Evolutionary conservation across 2,113 vertebrate genomes (phyloP).

Genomic region (Todiramphus saurophagus): DNA sequence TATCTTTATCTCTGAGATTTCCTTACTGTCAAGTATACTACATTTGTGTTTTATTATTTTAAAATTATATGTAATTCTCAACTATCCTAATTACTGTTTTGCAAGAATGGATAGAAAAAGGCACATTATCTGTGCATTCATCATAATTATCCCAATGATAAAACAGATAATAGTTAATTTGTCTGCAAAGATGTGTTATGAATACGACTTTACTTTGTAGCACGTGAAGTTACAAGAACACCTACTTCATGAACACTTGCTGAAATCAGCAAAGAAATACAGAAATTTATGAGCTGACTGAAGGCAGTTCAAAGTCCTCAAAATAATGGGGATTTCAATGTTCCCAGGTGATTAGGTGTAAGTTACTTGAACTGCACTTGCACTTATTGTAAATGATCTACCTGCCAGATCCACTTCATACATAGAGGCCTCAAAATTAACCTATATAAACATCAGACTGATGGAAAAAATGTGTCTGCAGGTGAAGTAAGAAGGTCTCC

Average conservation of each 20-base stretch:
- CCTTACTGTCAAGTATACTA: not conserved
- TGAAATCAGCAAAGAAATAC: not conserved
- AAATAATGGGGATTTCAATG: not conserved
- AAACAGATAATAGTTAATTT: constrained; percentile 6
- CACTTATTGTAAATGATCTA: not conserved
- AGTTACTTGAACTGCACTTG: not conserved
- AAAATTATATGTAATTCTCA: not conserved
- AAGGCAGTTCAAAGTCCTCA: not conserved
- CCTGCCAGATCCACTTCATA: not conserved
- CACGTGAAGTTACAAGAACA: not conserved
- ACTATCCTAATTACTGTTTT: not conserved
- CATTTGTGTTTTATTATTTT: not conserved
- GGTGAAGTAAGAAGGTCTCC: not conserved
- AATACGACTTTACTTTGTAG: not conserved
- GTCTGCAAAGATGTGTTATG: not conserved
- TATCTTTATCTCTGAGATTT: not conserved
- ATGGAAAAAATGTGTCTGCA: not conserved
- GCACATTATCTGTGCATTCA: not conserved
- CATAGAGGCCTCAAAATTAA: not conserved
- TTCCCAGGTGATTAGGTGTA: not conserved
- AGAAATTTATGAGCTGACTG: not conserved
- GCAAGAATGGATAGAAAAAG: not conserved
- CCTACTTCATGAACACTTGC: not conserved
- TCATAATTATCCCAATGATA: not conserved
- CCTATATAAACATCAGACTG: not conserved